Conservation (phyloP, 1,140 invertebrate genomes). For the Oryctes rhinoceros region DNA sequence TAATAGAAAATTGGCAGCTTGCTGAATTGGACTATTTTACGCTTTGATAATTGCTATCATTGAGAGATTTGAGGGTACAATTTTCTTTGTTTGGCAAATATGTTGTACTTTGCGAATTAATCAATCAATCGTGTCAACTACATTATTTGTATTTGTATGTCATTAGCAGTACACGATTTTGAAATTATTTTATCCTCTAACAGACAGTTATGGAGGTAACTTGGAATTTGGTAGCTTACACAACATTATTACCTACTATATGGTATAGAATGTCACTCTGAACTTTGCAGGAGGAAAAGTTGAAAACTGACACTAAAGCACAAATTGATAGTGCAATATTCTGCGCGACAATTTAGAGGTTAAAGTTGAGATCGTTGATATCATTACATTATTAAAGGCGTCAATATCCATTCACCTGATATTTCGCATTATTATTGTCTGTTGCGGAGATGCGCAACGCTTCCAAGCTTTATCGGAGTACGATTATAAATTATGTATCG, state of each 20-base stretch:
- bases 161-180: neutral
- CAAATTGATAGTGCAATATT: constrained; percentile 13
- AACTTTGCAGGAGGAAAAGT: neutral
- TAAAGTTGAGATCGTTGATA: neutral
- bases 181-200: neutral
- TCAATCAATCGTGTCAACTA: neutral
- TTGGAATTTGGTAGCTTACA: neutral
- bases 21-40: no score
- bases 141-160: neutral
- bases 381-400: constrained; percentile 12
- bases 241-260: neutral
- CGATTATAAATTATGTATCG: neutral
- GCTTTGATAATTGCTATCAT: no score
- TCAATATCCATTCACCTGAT: constrained; percentile 18
- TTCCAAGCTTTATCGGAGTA: neutral
- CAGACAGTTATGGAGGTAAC: no score
- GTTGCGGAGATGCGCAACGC: neutral
- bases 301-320: neutral
- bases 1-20: no score
- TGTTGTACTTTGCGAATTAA: no score
- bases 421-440: neutral
- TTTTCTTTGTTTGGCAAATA: no score
- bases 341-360: constrained; percentile 7
- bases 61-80: no score
- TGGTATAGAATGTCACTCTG: neutral